Base-by-base conservation (phyloP, 1,140 invertebrate species). In the Papilio polyxenes region DNA sequence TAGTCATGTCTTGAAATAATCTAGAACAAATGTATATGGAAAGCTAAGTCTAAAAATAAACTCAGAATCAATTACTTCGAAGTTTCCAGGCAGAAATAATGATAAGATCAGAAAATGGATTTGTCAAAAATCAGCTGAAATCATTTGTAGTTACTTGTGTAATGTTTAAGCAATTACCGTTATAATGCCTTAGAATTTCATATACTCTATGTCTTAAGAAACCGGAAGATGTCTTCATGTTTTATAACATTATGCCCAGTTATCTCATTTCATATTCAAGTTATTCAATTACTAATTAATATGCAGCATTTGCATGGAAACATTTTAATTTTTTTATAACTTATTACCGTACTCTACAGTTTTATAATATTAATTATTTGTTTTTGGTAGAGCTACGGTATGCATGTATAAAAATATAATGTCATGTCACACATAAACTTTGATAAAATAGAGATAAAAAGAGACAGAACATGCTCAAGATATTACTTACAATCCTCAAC, bases 251-350 rank as follows among this genome's bases (percentile, higher is more conserved):
- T 72, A 72, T 40, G 65, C 37, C 23, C 65, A 72, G 65, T 72
- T 72, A 72, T 37, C 65, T 72, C 31, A 37, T 37, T 72, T 37
- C 2, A 72, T 37, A 72, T 72, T 72, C 65, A 72, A 11, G 31
- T 72, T 37, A 37, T 37, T 72, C 31, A 72, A 72, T 72, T 40
- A 72, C 65, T 72, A 72, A 72, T 72, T 72, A 72, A 72, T 72
- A 72, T 72, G 23, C 65, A 37, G 65, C 37, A 72, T 72, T 72
- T 72, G 65, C 13, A 72, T 72, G 20, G 10, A 72, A 40, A 72
- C 65, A 72, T 72, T 72, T 72, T 72, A 37, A 37, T 72, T 72
- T 72, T 72, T 65, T 37, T 72, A 72, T 37, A 72, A 72, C 31
- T 37, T 72, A 72, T 72, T 37, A 72, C 65, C 65, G 31, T 72